Evolutionary conservation across 2,888 invertebrate species (phyloP).

Genomic region (Pedicia rivosa): DNA sequence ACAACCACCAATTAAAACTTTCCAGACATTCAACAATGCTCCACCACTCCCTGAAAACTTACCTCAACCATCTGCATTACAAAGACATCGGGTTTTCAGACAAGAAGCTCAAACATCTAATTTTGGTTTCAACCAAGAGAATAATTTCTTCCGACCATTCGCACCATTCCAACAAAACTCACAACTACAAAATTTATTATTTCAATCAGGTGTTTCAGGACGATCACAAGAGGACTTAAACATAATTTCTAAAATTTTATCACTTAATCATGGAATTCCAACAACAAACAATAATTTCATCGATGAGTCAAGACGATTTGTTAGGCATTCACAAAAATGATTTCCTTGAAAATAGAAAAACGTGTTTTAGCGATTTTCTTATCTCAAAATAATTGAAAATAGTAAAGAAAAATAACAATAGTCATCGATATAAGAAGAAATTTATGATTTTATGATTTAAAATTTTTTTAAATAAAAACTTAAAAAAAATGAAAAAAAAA

Average conservation of each 20-base stretch:
- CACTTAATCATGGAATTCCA: slow-evolving; percentile 57
- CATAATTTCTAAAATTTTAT: slow-evolving; percentile 65
- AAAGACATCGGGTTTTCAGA: slow-evolving; percentile 28
- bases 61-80: slow-evolving; percentile 21
- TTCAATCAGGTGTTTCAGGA: slow-evolving; percentile 46
- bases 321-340: background rate
- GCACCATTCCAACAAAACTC: slow-evolving; percentile 12
- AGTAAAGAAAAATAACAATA: too few relatives aligned
- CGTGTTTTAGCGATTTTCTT: slow-evolving; percentile 1
- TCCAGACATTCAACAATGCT: slow-evolving; percentile 18
- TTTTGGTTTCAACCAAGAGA: slow-evolving; percentile 30
- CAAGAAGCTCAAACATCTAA: slow-evolving; percentile 37
- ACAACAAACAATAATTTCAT: background rate
- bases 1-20: slow-evolving; percentile 26
- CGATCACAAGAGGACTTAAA: slow-evolving; percentile 56
- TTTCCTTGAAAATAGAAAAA: background rate
- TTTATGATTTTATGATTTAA: too few relatives aligned
- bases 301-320: slow-evolving; percentile 2
- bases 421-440: too few relatives aligned
- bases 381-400: too few relatives aligned
- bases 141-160: background rate
- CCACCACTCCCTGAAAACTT: slow-evolving; percentile 34
- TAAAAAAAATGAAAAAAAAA: too few relatives aligned
- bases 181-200: slow-evolving; percentile 46
- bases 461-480: too few relatives aligned